Base-by-base conservation (phyloP, 2,888 invertebrate species). In the Aspidiotus rigidus region DNA sequence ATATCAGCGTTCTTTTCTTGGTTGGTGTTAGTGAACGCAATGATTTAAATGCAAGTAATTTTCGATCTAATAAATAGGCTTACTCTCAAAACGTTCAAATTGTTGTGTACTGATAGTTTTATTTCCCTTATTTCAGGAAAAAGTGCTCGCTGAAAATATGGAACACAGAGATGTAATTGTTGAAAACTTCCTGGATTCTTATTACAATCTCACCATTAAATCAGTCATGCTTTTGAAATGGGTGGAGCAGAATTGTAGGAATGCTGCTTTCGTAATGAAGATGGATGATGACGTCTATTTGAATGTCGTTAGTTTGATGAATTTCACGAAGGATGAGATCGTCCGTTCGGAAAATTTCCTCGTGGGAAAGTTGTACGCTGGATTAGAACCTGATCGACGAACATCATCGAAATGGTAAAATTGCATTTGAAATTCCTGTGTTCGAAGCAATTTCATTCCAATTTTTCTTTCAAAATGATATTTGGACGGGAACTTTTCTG, bases 231-330 rank as follows among this genome's bases (percentile, higher is more conserved):
- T 91, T 82, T 77, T 93, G 69, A 92, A 92, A 76, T 88, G 90
- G 86, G 85, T 89, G 28, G 85, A 83, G 7, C 83, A 81, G 54
- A 84, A 86, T 74, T 92, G 92, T 72, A 75, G 75, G 40, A 74
- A 76, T 49, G 84, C 84, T 0, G 83, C 83, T 61, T 92, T 86
- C 79, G 81, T 92, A 17, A 82, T 93, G 77, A 93, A 93, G 80
- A 87, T 89, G 7, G 92, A 93, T 74, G 92, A 93, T 74, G 93
- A 93, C 74, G 89, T 90, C 80, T 92, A 88, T 76, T 84, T 93
- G 1, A 90, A 91, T 77, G 80, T 91, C 70, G 85, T 85, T n/a
- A 83, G 83, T 73, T 78, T 90, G 40, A 75, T 88, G 64, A 76
- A 76, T 10, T 3, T 61, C 1, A 8, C 54, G 2, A 86, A 86